Evolutionary conservation across 2,888 invertebrate genomes (phyloP).

Genomic region (Oasisia sp.): DNA sequence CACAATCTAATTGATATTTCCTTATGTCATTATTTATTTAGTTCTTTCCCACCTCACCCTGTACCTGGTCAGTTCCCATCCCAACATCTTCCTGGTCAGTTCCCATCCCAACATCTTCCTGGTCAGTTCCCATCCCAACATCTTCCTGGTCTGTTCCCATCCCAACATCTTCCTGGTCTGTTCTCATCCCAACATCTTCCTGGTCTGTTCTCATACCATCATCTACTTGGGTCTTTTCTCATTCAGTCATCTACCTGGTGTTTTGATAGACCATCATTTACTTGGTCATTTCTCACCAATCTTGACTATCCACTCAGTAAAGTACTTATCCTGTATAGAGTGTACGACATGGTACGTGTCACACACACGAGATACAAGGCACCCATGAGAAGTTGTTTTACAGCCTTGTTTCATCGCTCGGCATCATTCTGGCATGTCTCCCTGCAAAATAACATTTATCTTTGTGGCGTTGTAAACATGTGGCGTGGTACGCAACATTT

Average conservation of each 20-base stretch:
- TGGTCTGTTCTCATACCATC: not conserved
- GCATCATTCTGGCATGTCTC: not conserved
- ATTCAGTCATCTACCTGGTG: not conserved
- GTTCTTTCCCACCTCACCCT: not conserved
- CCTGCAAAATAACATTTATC: not conserved
- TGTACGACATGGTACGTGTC: not conserved
- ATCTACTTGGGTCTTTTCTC: not conserved
- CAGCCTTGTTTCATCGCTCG: not conserved
- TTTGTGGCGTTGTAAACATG: constrained; percentile 7
- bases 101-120: not conserved
- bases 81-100: not conserved
- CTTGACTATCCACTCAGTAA: not conserved
- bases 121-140: not conserved
- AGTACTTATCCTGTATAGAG: not conserved
- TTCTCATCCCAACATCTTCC: not conserved
- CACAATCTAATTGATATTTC: not conserved
- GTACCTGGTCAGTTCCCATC: not conserved
- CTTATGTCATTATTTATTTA: not conserved
- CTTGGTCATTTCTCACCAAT: not conserved
- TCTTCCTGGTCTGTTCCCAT: not conserved
- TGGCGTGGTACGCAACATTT: not conserved
- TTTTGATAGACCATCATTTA: not conserved
- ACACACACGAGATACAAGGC: not conserved
- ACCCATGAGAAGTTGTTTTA: not conserved
- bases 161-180: not conserved